Conservation (phyloP, 2,113 vertebrate species). For the Cyphomyrus plagiostoma region DNA sequence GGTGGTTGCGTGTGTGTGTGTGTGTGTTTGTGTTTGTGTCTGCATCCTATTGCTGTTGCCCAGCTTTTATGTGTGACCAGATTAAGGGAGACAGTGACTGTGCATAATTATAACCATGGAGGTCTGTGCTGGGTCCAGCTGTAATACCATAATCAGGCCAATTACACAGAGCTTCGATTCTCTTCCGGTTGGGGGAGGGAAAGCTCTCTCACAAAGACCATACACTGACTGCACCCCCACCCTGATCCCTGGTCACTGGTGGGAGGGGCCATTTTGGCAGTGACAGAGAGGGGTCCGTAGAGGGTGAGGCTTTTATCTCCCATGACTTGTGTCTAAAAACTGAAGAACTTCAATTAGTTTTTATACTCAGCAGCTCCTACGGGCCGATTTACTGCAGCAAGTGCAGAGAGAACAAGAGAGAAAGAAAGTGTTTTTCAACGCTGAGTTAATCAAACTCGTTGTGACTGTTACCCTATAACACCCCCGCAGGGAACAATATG, state of each 20-base stretch:
- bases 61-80: background rate
- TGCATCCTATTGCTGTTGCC: background rate
- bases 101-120: background rate
- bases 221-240: background rate
- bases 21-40: background rate
- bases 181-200: background rate
- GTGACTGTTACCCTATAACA: background rate
- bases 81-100: background rate
- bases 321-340: background rate
- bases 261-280: background rate
- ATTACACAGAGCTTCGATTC: conserved; percentile 3
- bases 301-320: background rate
- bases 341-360: background rate
- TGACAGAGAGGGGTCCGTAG: background rate
- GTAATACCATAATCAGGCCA: conserved; percentile 16
- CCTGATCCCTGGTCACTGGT: background rate
- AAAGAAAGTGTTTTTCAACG: background rate
- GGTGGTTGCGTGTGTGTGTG: background rate
- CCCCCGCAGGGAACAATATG: background rate
- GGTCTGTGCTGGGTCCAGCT: conserved; percentile 3
- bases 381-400: background rate
- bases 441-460: background rate
- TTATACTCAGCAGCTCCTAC: background rate
- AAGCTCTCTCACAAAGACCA: background rate
- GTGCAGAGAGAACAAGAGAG: background rate